Evolutionary conservation across 2,888 invertebrate genomes (phyloP).

Genomic region (Chrysomela aeneicollis): DNA sequence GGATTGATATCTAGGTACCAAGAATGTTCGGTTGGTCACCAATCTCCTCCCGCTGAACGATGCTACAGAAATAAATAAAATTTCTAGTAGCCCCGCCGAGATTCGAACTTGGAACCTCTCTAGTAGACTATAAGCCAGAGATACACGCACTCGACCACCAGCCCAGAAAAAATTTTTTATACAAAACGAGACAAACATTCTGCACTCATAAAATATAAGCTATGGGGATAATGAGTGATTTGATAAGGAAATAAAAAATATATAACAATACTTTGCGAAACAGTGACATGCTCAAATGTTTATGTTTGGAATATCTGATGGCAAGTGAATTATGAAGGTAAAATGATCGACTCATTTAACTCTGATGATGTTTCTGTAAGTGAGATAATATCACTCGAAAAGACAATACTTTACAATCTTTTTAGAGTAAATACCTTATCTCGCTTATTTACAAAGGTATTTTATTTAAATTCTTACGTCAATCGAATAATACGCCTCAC

Average conservation of each 20-base stretch:
- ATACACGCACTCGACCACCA: too few relatives aligned
- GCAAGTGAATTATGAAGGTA: slow-evolving; percentile 40
- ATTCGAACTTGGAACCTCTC: too few relatives aligned
- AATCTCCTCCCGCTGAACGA: too few relatives aligned
- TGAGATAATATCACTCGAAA: slow-evolving; percentile 16
- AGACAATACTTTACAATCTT: slow-evolving; percentile 21
- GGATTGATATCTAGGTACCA: too few relatives aligned
- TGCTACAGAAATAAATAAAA: too few relatives aligned
- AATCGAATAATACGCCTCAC: not conserved
- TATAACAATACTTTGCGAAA: too few relatives aligned
- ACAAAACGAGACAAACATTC: too few relatives aligned
- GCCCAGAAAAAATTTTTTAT: too few relatives aligned
- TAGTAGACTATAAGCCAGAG: too few relatives aligned
- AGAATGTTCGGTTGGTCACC: too few relatives aligned
- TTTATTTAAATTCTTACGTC: not conserved
- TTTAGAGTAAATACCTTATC: slow-evolving; percentile 26
- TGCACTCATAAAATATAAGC: too few relatives aligned
- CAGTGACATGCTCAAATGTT: not conserved
- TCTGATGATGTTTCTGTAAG: slow-evolving; percentile 44
- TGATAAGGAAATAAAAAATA: not conserved
- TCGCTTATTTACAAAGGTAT: not conserved
- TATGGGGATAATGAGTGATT: not conserved
- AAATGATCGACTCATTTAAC: slow-evolving; percentile 26
- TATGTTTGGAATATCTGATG: not conserved
- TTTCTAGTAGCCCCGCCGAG: too few relatives aligned